Evolutionary conservation across 1,140 invertebrate species (phyloP).

Genomic region (Platyura marginata): DNA sequence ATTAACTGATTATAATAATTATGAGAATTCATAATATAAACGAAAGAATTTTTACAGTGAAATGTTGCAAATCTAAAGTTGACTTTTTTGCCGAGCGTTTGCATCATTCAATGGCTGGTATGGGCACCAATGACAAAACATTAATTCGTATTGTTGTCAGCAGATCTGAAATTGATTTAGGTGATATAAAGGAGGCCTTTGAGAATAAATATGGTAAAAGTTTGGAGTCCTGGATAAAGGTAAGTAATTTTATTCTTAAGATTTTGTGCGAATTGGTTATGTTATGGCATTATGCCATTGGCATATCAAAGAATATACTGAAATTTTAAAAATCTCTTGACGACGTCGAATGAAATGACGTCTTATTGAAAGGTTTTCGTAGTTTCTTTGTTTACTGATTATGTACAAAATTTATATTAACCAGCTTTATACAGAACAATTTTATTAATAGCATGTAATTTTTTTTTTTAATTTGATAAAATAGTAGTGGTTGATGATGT

Average conservation of each 20-base stretch:
- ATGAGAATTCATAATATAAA: no score
- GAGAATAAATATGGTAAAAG: constrained; percentile 68
- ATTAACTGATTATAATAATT: no score
- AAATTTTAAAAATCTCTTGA: not conserved
- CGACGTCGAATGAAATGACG: not conserved
- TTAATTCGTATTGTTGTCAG: constrained; percentile 79
- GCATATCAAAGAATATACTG: not conserved
- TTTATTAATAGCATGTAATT: no score
- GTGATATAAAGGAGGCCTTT: constrained; percentile 78
- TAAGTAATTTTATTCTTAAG: no score
- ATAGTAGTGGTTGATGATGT: no score
- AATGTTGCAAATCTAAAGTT: constrained; percentile 78
- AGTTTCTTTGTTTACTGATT: not conserved
- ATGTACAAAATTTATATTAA: not conserved
- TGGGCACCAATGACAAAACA: constrained; percentile 77
- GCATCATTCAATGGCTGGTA: constrained; percentile 72
- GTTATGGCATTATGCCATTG: not conserved
- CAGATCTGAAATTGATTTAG: constrained; percentile 82
- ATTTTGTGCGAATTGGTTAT: not conserved
- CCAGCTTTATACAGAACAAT: not conserved
- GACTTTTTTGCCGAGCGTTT: constrained; percentile 85
- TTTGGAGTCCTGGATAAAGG: constrained; percentile 63
- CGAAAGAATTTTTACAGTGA: constrained; percentile 45
- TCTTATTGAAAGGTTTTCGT: not conserved
- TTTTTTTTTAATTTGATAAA: no score